Base-by-base conservation (phyloP, 1,140 invertebrate species). In the Procambarus clarkii region DNA sequence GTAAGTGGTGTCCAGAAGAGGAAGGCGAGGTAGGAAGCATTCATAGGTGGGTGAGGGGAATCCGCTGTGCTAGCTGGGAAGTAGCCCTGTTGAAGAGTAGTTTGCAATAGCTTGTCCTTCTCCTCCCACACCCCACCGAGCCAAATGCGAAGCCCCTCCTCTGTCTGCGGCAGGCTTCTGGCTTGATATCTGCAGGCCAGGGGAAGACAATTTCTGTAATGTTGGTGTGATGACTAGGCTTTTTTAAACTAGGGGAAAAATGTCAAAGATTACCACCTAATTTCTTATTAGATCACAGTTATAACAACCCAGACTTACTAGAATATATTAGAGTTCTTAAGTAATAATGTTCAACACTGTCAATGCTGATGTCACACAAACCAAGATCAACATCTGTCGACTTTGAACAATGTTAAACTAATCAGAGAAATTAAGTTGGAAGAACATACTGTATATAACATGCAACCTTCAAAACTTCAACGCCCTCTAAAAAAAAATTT, bases 61-160 rank as follows among this genome's bases (percentile, higher is more conserved):
- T 60, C 60, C 1, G 58, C 86, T 3, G 83, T 54, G 44, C 93
- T 93, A 13, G 94, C 83, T 0, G 90, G 83, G 34, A 91, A 91
- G 48, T 91, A 94, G 11, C 92, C 93, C 45, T 86, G 76, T 44
- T 76, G 74, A 60, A 93, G 93, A 94, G 97, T 97, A 86, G 95
- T 94, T 77, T 94, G 94, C 2, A 97, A 94, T 58, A 94, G 94
- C 74, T 94, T 93, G 94, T 97, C 97, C 93, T 98, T 98, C 54
- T 96, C 94, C 4, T 93, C 93, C 97, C 97, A 98, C n/a, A 95
- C 94, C 64, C 96, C 94, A 78, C 96, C 95, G 69, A 98, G 93
- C 97, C 97, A 98, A 21, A 93, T 93, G 81, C 96, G 95, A 8
- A 97, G 94, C 4, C 94, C 95, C 0, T 94, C 94, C 91, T 96